phyloP scores from a whole-genome alignment of 2,797 vertebrate species.

The Characodon lateralis region DNA sequence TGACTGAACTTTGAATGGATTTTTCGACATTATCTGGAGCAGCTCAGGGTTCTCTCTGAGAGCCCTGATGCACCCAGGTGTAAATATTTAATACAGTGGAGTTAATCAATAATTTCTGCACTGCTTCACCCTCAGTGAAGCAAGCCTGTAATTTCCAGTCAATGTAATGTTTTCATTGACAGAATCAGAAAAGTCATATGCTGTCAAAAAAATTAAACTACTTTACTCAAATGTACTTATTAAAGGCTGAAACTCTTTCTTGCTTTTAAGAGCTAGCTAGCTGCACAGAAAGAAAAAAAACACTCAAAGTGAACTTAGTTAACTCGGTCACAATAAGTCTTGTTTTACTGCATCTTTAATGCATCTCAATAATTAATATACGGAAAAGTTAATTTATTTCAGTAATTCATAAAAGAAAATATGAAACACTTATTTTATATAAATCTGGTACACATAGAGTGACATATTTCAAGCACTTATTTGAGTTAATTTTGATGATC shows the following conservation, averaged over 20 bases:
- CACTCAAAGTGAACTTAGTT: neutral
- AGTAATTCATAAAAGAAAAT: neutral
- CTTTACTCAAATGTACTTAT: neutral
- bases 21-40: conserved; percentile 43
- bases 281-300: neutral
- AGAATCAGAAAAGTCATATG: conserved; percentile 4
- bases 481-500: neutral
- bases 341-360: neutral
- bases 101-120: conserved; percentile 57
- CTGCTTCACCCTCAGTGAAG: conserved; percentile 15
- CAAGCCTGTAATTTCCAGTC: conserved; percentile 2
- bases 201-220: conserved; percentile 1
- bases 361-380: neutral
- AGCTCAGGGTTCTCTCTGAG: conserved; percentile 38
- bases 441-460: neutral
- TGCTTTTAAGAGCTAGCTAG: neutral
- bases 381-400: neutral
- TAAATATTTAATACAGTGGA: conserved; percentile 67
- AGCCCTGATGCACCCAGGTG: conserved; percentile 37
- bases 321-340: neutral
- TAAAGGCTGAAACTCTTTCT: neutral
- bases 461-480: neutral
- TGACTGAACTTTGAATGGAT: conserved; percentile 47
- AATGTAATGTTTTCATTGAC: conserved; percentile 13
- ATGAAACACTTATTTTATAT: neutral